phyloP scores from a whole-genome alignment of 2,113 vertebrate species.

The Hyperopisus bebe region DNA sequence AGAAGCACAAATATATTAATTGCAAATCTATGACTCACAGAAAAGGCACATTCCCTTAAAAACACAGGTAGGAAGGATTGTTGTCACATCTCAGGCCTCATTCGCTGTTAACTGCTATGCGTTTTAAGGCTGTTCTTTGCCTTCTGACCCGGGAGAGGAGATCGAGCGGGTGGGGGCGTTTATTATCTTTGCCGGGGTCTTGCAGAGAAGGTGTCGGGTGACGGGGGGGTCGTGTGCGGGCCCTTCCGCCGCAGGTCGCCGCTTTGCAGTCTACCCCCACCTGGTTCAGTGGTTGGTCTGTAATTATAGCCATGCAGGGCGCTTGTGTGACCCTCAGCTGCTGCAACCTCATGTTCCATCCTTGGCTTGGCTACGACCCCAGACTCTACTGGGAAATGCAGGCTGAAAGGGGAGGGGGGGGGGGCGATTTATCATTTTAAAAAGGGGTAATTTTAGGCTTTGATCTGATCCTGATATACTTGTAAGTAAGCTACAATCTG shows the following conservation, averaged over 20 bases:
- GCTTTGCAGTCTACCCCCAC: not conserved
- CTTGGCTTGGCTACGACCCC: not conserved
- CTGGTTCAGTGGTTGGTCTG: not conserved
- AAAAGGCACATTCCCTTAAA: not conserved
- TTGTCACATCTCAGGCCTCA: not conserved
- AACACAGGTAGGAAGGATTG: not conserved
- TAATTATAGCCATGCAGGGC: not conserved
- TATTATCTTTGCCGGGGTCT: not conserved
- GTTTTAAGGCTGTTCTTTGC: not conserved
- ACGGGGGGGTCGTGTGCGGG: not conserved
- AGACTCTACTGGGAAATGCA: not conserved
- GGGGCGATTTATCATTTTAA: not conserved
- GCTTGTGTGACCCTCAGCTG: not conserved
- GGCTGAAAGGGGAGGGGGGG: not conserved
- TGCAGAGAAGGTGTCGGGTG: not conserved
- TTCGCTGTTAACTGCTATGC: not conserved
- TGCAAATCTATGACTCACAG: not conserved
- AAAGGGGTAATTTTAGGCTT: not conserved
- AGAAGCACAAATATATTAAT: not conserved
- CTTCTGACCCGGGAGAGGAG: not conserved
- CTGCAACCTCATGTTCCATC: not conserved
- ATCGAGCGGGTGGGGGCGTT: not conserved
- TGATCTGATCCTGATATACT: not conserved
- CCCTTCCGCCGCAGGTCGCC: not conserved
- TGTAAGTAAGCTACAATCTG: not conserved